These are phyloP conservation scores for Trichoplusia ni DNA, from an alignment of 1,140 invertebrate species.

Conservation along the genomic window DNA sequence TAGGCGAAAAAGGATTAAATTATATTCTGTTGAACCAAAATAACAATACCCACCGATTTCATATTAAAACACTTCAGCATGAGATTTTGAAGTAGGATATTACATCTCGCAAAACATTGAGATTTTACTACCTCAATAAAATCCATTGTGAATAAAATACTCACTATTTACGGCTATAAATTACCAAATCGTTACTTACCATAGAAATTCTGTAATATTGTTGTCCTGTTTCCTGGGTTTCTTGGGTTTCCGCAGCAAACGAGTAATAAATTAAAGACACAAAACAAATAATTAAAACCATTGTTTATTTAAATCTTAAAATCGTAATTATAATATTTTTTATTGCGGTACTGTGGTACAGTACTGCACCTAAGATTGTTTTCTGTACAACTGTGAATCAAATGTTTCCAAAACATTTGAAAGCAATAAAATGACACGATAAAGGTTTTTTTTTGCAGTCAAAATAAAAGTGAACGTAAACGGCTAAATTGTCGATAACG, in stretches of 20 bases:
- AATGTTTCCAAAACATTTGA: conserved; percentile 16
- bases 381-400: conserved; percentile 11
- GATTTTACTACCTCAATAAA: no score
- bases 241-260: neutral
- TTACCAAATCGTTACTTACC: conserved; percentile 42
- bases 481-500: conserved; percentile 3
- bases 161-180: neutral
- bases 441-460: neutral
- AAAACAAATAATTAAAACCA: conserved; percentile 3
- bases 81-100: no score
- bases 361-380: conserved; percentile 1
- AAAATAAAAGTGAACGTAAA: conserved; percentile 12
- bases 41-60: no score
- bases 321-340: neutral
- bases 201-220: conserved; percentile 53
- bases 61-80: no score
- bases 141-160: no score
- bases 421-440: conserved; percentile 1
- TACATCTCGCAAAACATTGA: no score
- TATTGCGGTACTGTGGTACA: neutral
- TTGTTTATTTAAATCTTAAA: conserved; percentile 17
- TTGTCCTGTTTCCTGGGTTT: neutral
- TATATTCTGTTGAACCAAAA: no score
- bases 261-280: conserved; percentile 10
- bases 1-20: no score